Evolutionary conservation across 2,113 vertebrate genomes (phyloP).

Genomic region (Chiloscyllium plagiosum): DNA sequence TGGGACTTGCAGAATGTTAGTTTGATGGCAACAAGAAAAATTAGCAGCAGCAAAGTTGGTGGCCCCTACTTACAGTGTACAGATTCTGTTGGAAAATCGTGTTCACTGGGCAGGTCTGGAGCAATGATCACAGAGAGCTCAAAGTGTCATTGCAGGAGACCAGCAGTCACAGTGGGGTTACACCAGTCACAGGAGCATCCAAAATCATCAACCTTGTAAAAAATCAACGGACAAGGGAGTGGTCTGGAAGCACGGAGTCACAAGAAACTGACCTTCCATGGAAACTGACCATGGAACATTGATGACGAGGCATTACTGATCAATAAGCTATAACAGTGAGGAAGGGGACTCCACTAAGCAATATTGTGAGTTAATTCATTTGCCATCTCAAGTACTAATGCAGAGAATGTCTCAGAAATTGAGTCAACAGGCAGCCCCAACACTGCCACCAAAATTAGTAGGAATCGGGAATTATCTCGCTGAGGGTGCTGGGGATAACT

Average conservation of each 20-base stretch:
- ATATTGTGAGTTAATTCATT: not conserved
- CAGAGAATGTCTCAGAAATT: not conserved
- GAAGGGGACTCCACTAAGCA: not conserved
- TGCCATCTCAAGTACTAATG: not conserved
- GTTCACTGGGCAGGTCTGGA: not conserved
- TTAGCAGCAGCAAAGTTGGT: not conserved
- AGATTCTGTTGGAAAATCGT: not conserved
- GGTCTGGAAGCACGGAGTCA: not conserved
- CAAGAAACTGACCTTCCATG: not conserved
- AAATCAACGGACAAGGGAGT: not conserved
- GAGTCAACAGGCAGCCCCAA: not conserved
- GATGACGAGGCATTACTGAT: not conserved
- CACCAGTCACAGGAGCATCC: not conserved
- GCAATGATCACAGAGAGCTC: not conserved
- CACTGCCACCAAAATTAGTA: not conserved
- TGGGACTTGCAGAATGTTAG: not conserved
- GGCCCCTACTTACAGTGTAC: not conserved
- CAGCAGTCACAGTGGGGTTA: not conserved
- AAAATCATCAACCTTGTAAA: not conserved
- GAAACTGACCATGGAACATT: slow-evolving; percentile 6
- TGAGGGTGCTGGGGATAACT: not conserved
- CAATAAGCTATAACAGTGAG: not conserved
- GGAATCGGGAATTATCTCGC: not conserved
- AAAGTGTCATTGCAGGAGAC: too few species aligned
- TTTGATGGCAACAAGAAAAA: not conserved